Conservation (phyloP, 2,797 vertebrate genomes). For the Gastrophryne carolinensis region DNA sequence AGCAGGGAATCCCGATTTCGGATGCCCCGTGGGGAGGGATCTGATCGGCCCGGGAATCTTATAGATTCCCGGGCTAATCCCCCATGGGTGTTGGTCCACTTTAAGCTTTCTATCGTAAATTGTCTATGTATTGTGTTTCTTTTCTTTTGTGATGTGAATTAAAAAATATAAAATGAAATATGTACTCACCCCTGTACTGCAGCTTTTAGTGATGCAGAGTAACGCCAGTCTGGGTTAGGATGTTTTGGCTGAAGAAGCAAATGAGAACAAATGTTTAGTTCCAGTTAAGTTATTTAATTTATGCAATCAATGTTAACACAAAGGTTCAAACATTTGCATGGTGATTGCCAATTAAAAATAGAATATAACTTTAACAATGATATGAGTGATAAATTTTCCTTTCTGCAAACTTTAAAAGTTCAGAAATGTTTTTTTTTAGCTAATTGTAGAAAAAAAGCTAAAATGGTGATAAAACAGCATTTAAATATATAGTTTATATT, state of each 20-base stretch:
- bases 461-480: too few species aligned
- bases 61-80: too few species aligned
- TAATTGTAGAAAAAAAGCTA: too few species aligned
- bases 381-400: slow-evolving; percentile 1
- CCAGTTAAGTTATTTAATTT: slow-evolving; percentile 35
- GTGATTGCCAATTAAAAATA: slow-evolving; percentile 35
- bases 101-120: too few species aligned
- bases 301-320: slow-evolving; percentile 26
- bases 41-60: too few species aligned
- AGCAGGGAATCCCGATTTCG: too few species aligned
- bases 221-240: slow-evolving; percentile 92
- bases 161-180: slow-evolving; percentile 28
- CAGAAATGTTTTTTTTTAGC: slow-evolving; percentile 3
- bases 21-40: too few species aligned
- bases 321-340: slow-evolving; percentile 15
- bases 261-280: slow-evolving; percentile 55
- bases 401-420: background rate
- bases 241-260: slow-evolving; percentile 86
- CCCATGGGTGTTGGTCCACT: too few species aligned
- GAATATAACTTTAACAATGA: slow-evolving; percentile 7
- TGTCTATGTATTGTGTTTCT: background rate
- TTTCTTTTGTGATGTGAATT: slow-evolving; percentile 1
- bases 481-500: too few species aligned
- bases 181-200: slow-evolving; percentile 91
- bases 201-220: slow-evolving; percentile 94